Percentiles rank a stretch among this genome's conserved stretches.
Conservation (phyloP, 2,888 invertebrate genomes). For the Allacma fusca region DNA sequence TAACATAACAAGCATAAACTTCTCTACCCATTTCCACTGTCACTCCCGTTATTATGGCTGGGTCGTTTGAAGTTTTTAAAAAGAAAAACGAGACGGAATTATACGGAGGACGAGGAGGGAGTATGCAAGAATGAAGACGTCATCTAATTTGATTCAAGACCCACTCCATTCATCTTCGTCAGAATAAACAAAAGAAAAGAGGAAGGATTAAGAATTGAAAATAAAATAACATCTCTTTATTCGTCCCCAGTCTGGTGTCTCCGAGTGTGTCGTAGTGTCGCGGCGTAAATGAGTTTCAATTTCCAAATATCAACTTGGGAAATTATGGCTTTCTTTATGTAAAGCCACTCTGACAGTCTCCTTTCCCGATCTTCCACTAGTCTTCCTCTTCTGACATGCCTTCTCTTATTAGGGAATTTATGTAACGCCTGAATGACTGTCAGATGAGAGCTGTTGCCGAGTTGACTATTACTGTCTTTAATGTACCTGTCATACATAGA, state of each 20-base stretch:
- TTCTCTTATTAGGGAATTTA: background rate
- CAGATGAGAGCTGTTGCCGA: background rate
- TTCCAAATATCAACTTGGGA: conserved; percentile 16
- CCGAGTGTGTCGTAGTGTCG: background rate
- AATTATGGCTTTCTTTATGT: conserved; percentile 3
- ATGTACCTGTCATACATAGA: background rate
- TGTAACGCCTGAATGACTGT: background rate
- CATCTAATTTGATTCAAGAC: conserved; percentile 33
- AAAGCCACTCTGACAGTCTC: background rate
- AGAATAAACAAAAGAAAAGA: conserved; percentile 31
- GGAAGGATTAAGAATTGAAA: conserved; percentile 17
- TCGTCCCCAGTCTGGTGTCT: background rate
- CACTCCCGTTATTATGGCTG: background rate
- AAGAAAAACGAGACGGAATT: background rate
- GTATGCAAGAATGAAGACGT: conserved; percentile 26
- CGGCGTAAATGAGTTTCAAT: conserved; percentile 4
- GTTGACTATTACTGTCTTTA: background rate
- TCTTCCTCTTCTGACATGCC: conserved; percentile 2
- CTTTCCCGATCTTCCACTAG: background rate
- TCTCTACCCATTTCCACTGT: too few species aligned
- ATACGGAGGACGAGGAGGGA: background rate
- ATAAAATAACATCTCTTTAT: conserved; percentile 8
- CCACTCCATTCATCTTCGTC: conserved; percentile 40
- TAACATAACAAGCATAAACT: too few species aligned
- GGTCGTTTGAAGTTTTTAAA: background rate